Percentiles rank a stretch among this genome's conserved stretches.
phyloP scores from a whole-genome alignment of 1,140 invertebrate genomes.

The Drosophila dunni region DNA sequence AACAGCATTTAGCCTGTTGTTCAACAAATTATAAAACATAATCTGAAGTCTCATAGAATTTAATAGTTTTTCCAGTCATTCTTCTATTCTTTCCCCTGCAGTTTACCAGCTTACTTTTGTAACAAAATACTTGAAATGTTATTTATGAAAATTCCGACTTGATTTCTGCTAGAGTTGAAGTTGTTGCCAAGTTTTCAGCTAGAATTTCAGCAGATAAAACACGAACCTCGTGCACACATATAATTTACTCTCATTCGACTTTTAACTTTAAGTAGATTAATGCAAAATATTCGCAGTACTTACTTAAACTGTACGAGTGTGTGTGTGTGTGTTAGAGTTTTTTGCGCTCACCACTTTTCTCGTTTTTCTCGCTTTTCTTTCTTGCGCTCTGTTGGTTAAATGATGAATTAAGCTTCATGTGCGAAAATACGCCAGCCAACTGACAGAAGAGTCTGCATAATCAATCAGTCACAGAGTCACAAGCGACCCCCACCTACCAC shows the following conservation, averaged over 20 bases:
- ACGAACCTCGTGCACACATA: not conserved
- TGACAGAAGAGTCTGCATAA: constrained; percentile 82
- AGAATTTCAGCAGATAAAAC: constrained; percentile 1
- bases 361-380: constrained; percentile 5
- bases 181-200: constrained; percentile 4
- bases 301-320: not conserved
- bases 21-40: not conserved
- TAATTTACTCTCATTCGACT: not conserved
- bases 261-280: constrained; percentile 12
- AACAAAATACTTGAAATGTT: not conserved
- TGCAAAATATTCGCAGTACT: not conserved
- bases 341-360: not conserved
- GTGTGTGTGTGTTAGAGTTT: constrained; percentile 7
- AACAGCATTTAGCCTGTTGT: not conserved
- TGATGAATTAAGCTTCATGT: constrained; percentile 76
- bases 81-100: not conserved
- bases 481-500: not conserved
- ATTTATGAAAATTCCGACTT: not conserved
- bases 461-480: constrained; percentile 65
- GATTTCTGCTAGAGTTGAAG: not conserved
- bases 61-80: not conserved
- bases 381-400: constrained; percentile 46
- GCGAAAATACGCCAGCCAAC: constrained; percentile 65
- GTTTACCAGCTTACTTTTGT: not conserved
- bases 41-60: not conserved